A percentile compares a stretch with the other conserved stretches of the same genome.
These are phyloP conservation scores for Penaeus indicus DNA, from an alignment of 1,140 invertebrate genomes.

Conservation along the genomic window DNA sequence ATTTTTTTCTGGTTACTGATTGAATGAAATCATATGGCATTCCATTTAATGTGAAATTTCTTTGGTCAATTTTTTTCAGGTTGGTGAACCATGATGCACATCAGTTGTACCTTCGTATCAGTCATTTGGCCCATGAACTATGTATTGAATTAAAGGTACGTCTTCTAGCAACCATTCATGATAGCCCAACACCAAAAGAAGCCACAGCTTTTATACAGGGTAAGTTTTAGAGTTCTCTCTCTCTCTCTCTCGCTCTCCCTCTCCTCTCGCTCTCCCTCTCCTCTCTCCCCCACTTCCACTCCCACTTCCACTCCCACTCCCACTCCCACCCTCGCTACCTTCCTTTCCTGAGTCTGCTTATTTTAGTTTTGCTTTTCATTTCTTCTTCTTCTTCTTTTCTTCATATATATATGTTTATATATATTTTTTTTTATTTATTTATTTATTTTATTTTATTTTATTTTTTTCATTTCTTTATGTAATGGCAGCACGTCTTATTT, in stretches of 20 bases:
- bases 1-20: too few relatives aligned
- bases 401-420: not conserved
- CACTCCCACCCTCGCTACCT: not conserved
- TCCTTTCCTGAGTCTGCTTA: not conserved
- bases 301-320: not conserved
- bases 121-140: conserved; percentile 77
- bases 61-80: conserved; percentile 70
- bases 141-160: conserved; percentile 77
- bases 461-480: not conserved
- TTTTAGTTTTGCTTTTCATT: not conserved
- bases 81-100: conserved; percentile 76
- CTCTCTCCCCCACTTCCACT: not conserved
- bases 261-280: not conserved
- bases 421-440: too few relatives aligned
- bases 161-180: conserved; percentile 72
- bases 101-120: conserved; percentile 76
- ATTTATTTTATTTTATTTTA: not conserved
- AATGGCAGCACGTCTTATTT: not conserved
- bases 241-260: not conserved
- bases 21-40: too few relatives aligned
- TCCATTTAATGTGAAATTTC: not conserved
- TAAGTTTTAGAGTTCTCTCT: conserved; percentile 68
- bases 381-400: not conserved
- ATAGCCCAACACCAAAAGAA: conserved; percentile 72
- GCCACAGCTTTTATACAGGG: conserved; percentile 74